Evolutionary conservation across 2,888 invertebrate species (phyloP).

Genomic region (Catocala nupta): DNA sequence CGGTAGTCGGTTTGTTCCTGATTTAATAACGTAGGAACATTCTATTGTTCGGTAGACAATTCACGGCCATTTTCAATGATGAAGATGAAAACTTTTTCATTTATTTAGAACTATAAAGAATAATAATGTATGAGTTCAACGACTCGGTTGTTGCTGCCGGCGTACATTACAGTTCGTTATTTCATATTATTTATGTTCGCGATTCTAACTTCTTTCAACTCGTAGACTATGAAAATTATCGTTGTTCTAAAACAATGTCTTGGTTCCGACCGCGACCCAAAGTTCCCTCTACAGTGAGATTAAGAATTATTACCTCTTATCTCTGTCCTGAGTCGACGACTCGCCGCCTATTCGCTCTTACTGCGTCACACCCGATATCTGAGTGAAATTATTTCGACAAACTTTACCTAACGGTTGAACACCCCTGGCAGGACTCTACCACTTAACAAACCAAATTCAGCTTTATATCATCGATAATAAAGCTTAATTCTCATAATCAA

Average conservation of each 20-base stretch:
- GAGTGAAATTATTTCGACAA: slow-evolving; percentile 82
- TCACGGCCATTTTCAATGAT: slow-evolving; percentile 20
- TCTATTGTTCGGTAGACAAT: slow-evolving; percentile 2
- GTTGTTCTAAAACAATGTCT: slow-evolving; percentile 71
- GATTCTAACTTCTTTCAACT: slow-evolving; percentile 61
- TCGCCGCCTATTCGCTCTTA: slow-evolving; percentile 75
- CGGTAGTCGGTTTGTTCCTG: not conserved
- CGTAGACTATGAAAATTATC: slow-evolving; percentile 65
- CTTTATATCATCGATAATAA: slow-evolving; percentile 55
- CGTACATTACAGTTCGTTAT: slow-evolving; percentile 37
- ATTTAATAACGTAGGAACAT: slow-evolving; percentile 10
- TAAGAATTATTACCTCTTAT: slow-evolving; percentile 84
- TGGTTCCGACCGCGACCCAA: slow-evolving; percentile 55
- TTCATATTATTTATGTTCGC: slow-evolving; percentile 49
- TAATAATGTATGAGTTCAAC: slow-evolving; percentile 38
- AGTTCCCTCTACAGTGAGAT: slow-evolving; percentile 66
- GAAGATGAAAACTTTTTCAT: slow-evolving; percentile 39
- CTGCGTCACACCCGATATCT: slow-evolving; percentile 70
- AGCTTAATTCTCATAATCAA: slow-evolving; percentile 52
- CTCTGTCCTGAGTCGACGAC: slow-evolving; percentile 76
- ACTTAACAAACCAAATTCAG: slow-evolving; percentile 48
- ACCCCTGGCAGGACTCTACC: slow-evolving; percentile 56
- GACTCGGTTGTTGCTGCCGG: slow-evolving; percentile 36
- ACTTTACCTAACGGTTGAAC: slow-evolving; percentile 77
- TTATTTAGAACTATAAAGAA: slow-evolving; percentile 43